Evolutionary conservation across 2,888 invertebrate species (phyloP).

Genomic region (Ctena decussata): DNA sequence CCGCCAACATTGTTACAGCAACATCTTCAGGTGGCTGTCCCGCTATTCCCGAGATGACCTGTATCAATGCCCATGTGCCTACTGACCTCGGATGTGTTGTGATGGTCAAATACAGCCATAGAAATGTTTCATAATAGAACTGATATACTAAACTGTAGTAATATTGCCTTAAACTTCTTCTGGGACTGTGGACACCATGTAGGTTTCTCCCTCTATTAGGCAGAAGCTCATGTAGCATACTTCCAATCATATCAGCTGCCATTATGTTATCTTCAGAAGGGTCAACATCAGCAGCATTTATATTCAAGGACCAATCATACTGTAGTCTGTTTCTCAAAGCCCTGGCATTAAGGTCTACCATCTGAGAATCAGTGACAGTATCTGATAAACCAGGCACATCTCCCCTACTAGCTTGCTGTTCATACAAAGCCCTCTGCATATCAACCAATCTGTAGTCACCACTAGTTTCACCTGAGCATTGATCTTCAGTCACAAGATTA

Average conservation of each 20-base stretch:
- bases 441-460: no score
- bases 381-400: not conserved
- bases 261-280: not conserved
- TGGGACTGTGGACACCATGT: not conserved
- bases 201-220: not conserved
- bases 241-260: not conserved
- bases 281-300: not conserved
- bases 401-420: no score
- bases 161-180: conserved; percentile 17
- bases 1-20: conserved; percentile 27
- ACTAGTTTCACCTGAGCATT: not conserved
- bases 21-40: conserved; percentile 24
- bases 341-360: not conserved
- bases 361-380: not conserved
- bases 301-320: not conserved
- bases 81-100: conserved; percentile 28
- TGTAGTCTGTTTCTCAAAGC: not conserved
- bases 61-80: conserved; percentile 32
- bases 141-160: conserved; percentile 37
- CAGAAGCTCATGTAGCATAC: not conserved
- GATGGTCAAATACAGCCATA: conserved; percentile 44
- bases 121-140: conserved; percentile 48
- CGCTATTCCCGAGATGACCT: conserved; percentile 25
- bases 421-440: no score
- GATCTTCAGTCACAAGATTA: no score